A percentile compares a stretch with the other conserved stretches of the same genome.
These are phyloP conservation scores for Chelonia mydas DNA, from an alignment of 2,797 vertebrate genomes.

Conservation along the genomic window DNA sequence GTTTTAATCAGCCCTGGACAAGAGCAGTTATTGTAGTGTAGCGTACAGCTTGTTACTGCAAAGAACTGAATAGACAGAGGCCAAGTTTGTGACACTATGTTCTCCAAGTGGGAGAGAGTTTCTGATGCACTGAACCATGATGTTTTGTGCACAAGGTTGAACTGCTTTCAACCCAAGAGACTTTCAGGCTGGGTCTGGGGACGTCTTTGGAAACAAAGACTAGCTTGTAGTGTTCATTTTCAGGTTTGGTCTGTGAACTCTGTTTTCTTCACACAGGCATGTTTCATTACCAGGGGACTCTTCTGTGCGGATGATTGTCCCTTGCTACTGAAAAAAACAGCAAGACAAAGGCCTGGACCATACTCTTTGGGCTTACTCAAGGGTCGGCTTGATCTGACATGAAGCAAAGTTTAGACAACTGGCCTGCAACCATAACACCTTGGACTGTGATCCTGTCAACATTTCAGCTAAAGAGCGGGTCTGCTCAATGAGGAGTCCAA, in stretches of 20 bases:
- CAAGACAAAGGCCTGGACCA: accelerated
- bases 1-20: not conserved
- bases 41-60: accelerated
- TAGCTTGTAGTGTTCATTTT: accelerated
- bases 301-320: accelerated
- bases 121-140: accelerated
- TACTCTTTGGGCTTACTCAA: not conserved
- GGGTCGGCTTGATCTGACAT: not conserved
- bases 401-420: not conserved
- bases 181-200: not conserved
- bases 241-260: not conserved
- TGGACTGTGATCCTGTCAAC: accelerated
- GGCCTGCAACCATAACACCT: accelerated
- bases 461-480: not conserved
- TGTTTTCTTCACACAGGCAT: accelerated
- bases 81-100: not conserved
- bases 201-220: not conserved
- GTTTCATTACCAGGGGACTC: not conserved
- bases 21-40: not conserved
- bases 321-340: accelerated
- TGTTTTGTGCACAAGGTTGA: accelerated
- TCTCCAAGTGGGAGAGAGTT: not conserved
- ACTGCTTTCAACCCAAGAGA: not conserved
- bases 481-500: accelerated
- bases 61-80: not conserved